A percentile compares a stretch with the other conserved stretches of the same genome.
Conservation (phyloP, 2,888 invertebrate species). For the Xylophagus ater region DNA sequence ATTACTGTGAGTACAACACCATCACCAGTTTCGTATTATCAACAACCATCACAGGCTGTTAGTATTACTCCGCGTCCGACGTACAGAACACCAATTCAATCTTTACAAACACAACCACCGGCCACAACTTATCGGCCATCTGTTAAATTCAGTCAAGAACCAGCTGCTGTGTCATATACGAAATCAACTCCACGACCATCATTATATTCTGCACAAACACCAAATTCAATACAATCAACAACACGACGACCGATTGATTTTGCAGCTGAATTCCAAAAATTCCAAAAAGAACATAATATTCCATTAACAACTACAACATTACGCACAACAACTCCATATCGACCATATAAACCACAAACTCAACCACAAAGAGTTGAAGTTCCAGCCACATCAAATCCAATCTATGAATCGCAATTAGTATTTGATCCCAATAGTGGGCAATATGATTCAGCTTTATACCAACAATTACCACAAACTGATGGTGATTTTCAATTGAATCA, state of each 20-base stretch:
- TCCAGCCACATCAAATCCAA: slow-evolving; percentile 44
- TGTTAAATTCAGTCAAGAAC: slow-evolving; percentile 49
- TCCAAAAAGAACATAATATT: slow-evolving; percentile 54
- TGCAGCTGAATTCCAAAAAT: slow-evolving; percentile 63
- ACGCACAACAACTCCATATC: slow-evolving; percentile 13
- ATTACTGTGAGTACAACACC: slow-evolving; percentile 43
- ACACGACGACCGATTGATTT: slow-evolving; percentile 45
- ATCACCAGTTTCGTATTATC: slow-evolving; percentile 32
- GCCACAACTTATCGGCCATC: slow-evolving; percentile 58
- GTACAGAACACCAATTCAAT: slow-evolving; percentile 39
- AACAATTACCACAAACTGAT: slow-evolving; percentile 59
- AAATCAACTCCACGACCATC: slow-evolving; percentile 29
- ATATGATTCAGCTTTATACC: slow-evolving; percentile 68
- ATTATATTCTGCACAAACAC: slow-evolving; percentile 10
- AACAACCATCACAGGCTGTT: slow-evolving; percentile 42
- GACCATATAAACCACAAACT: slow-evolving; percentile 26
- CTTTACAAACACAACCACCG: slow-evolving; percentile 44
- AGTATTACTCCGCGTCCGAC: slow-evolving; percentile 51
- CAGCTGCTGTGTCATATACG: slow-evolving; percentile 29
- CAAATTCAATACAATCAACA: slow-evolving; percentile 29
- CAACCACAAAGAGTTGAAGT: slow-evolving; percentile 35
- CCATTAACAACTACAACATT: slow-evolving; percentile 43
- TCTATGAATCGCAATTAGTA: slow-evolving; percentile 66
- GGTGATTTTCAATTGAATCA: slow-evolving; percentile 62
- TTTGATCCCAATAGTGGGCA: slow-evolving; percentile 66